phyloP scores from a whole-genome alignment of 2,888 invertebrate genomes.

The Escarpia spicata region DNA sequence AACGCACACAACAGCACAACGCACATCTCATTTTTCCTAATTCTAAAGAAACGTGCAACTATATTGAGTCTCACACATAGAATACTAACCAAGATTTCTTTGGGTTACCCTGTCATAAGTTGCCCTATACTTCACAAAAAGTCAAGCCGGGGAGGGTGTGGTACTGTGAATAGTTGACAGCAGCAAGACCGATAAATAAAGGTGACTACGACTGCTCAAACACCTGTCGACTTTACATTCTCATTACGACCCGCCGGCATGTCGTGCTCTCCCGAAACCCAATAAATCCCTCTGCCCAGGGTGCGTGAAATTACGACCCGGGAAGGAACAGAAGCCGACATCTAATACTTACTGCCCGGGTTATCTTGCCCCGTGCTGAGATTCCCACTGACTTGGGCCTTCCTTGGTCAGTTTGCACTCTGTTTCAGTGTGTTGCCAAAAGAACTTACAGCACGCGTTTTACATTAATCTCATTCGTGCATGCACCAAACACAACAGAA shows the following conservation, averaged over 20 bases:
- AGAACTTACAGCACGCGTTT: not conserved
- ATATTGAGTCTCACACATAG: no score
- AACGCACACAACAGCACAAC: no score
- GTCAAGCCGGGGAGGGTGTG: not conserved
- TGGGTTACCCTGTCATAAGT: not conserved
- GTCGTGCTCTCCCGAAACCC: not conserved
- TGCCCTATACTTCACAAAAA: not conserved
- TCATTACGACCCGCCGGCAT: not conserved
- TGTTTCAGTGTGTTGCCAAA: not conserved
- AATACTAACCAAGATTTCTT: not conserved
- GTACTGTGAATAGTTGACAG: not conserved
- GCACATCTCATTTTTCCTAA: no score
- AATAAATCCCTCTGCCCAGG: not conserved
- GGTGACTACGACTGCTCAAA: not conserved
- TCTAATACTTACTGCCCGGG: not conserved
- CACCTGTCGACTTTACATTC: not conserved
- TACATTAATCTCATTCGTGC: not conserved
- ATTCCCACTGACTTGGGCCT: not conserved
- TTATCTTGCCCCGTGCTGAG: not conserved
- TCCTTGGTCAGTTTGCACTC: not conserved
- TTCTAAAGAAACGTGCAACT: no score
- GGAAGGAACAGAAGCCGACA: not conserved
- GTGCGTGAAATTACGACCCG: not conserved
- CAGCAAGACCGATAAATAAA: not conserved
- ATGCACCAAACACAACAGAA: not conserved